These are phyloP conservation scores for Sinotaia quadrata DNA, from an alignment of 2,888 invertebrate species.

Conservation along the genomic window DNA sequence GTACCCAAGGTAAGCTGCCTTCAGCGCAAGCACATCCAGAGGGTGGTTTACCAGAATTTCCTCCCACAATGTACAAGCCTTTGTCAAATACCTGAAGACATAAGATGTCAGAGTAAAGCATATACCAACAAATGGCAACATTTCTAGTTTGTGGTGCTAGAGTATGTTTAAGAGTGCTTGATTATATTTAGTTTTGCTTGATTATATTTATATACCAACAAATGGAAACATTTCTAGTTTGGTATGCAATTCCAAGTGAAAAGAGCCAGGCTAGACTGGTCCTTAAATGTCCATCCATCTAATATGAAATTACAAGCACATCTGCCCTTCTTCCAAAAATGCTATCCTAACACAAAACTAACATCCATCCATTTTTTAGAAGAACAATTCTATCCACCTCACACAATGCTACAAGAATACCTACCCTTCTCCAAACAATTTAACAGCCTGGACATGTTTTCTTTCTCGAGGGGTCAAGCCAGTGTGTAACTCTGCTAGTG, in stretches of 20 bases:
- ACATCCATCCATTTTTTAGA: neutral
- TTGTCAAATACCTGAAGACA: slow-evolving; percentile 19
- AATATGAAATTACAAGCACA: too few species aligned
- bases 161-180: too few species aligned
- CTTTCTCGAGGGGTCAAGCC: slow-evolving; percentile 67
- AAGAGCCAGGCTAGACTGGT: too few species aligned
- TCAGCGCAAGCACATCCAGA: slow-evolving; percentile 74
- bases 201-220: too few species aligned
- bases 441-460: slow-evolving; percentile 72
- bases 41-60: slow-evolving; percentile 73
- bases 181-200: too few species aligned
- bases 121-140: too few species aligned
- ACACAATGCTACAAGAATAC: slow-evolving; percentile 8
- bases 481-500: neutral
- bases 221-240: too few species aligned
- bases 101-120: neutral
- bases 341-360: neutral
- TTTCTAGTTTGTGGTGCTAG: too few species aligned
- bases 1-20: slow-evolving; percentile 73
- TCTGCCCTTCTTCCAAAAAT: neutral
- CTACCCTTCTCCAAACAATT: slow-evolving; percentile 71
- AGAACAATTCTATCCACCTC: neutral
- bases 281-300: too few species aligned
- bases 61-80: slow-evolving; percentile 69
- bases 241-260: too few species aligned